A percentile compares a stretch with the other conserved stretches of the same genome.
These are phyloP conservation scores for Pseudomugil tenellus DNA, from an alignment of 2,797 vertebrate species.

Conservation along the genomic window DNA sequence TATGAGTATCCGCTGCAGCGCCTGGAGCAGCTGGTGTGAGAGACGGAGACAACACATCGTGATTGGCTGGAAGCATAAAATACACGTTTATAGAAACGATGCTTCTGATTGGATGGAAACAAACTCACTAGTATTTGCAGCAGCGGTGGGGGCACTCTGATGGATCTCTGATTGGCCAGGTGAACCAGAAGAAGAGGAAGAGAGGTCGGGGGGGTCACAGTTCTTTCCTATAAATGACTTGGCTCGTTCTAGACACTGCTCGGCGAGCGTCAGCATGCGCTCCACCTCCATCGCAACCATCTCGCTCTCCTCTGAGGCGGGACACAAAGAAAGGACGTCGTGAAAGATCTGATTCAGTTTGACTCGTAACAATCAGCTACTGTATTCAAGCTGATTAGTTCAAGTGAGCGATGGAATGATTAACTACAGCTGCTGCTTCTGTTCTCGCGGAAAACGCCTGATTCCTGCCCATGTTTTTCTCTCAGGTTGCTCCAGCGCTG, in stretches of 20 bases:
- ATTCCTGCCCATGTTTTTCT: no score
- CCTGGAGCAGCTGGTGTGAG: not conserved
- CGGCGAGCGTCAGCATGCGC: slow-evolving; percentile 91
- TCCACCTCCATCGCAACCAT: slow-evolving; percentile 82
- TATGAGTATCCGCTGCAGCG: slow-evolving; percentile 33
- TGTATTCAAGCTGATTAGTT: slow-evolving; percentile 42
- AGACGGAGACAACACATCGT: not conserved
- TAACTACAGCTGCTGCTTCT: not conserved
- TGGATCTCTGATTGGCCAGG: slow-evolving; percentile 19
- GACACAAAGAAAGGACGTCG: not conserved
- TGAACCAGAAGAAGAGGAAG: slow-evolving; percentile 11
- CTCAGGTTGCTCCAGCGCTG: no score
- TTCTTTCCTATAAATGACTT: slow-evolving; percentile 85
- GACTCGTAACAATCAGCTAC: not conserved
- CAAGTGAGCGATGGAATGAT: slow-evolving; percentile 15
- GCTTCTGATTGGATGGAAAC: slow-evolving; percentile 6
- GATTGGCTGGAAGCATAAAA: slow-evolving; percentile 7
- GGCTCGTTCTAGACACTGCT: slow-evolving; percentile 93
- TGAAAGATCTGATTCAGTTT: not conserved
- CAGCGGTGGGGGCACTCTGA: not conserved
- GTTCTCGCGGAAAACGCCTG: no score
- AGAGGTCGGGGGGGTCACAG: slow-evolving; percentile 25
- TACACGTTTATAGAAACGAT: not conserved
- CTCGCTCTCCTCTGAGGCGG: slow-evolving; percentile 72
- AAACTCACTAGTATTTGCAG: slow-evolving; percentile 54